Conservation (phyloP, 2,888 invertebrate species). For the Chymomyza procnemis region DNA sequence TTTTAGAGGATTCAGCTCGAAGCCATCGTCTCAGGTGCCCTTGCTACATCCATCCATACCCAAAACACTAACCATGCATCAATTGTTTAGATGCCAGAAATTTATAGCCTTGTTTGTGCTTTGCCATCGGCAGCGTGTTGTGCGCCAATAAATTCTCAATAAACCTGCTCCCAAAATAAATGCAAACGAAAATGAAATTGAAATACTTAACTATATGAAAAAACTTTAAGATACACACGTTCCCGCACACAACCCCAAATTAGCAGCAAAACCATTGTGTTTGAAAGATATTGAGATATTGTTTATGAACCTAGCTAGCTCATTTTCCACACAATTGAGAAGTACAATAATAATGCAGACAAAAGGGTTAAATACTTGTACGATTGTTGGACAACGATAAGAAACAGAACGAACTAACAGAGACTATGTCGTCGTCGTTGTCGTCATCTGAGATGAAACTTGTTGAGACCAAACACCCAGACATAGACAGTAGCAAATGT, state of each 20-base stretch:
- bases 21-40: not conserved
- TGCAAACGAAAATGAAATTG: slow-evolving; percentile 39
- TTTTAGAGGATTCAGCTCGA: slow-evolving; percentile 33
- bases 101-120: slow-evolving; percentile 64
- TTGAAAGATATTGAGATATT: not conserved
- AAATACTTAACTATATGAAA: slow-evolving; percentile 24
- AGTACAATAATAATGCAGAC: slow-evolving; percentile 10
- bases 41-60: no score
- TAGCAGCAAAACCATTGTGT: not conserved
- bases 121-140: slow-evolving; percentile 35
- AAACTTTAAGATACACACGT: not conserved
- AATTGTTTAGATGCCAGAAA: slow-evolving; percentile 56
- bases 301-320: not conserved
- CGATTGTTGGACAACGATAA: slow-evolving; percentile 49
- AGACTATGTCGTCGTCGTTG: no score
- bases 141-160: slow-evolving; percentile 59
- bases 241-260: slow-evolving; percentile 1
- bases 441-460: not conserved
- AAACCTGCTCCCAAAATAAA: slow-evolving; percentile 21
- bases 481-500: slow-evolving; percentile 17
- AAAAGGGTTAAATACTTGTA: slow-evolving; percentile 44
- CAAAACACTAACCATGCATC: slow-evolving; percentile 23
- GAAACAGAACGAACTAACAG: slow-evolving; percentile 13
- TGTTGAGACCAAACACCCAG: not conserved
- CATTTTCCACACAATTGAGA: slow-evolving; percentile 52